Evolutionary conservation across 37 sponge, comb jelly and placozoan species (phyloP), one percentile per base, ranked within the genome.

Genomic region (Halichondria panicea): DNA sequence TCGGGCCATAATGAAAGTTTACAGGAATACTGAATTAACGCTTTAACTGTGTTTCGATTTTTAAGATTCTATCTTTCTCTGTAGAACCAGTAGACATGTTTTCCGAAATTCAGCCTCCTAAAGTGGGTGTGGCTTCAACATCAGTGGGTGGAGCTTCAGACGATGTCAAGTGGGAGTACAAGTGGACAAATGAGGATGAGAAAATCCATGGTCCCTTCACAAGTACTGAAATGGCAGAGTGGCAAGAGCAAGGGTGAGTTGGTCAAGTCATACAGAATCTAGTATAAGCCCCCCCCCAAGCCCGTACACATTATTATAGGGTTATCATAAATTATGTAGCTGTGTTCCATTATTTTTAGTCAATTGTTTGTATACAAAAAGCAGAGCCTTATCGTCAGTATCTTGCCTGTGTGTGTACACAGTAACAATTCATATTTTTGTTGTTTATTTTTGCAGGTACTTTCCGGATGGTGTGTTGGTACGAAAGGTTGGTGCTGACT

Each of bases 111-210:
- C 54, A 50, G 72, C 52, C 54, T 48, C 54, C 52, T 9, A 12
- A 25, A 24, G 72, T 71, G 72, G 8, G 50, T 71, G 72, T 71
- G 72, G 52, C 55, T 39, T 48, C 9, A 13, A 18, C 13, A 48
- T 38, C 59, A 34, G 32, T 61, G 50, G n/a, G 50, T 55, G 36
- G 67, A 9, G 3, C 37, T 0, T 24, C 53, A 30, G 44, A 73
- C 27, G 83, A 84, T 43, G 94, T 96, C 30, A 68, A 66, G 76
- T 96, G 97, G 97, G 88, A 93, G 79, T 93, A 89, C 76, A 93
- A 92, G 67, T 89, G 88, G 88, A 68, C 83, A 59, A 88, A 93
- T 56, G 91, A 93, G 31, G 88, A 70, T 28, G 84, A 78, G 22
- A 73, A 79, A 31, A 11, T 84, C 25, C 91, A 90, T 71, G 97